Base-by-base conservation (phyloP, 1,140 invertebrate genomes). In the Heliconius hewitsoni region DNA sequence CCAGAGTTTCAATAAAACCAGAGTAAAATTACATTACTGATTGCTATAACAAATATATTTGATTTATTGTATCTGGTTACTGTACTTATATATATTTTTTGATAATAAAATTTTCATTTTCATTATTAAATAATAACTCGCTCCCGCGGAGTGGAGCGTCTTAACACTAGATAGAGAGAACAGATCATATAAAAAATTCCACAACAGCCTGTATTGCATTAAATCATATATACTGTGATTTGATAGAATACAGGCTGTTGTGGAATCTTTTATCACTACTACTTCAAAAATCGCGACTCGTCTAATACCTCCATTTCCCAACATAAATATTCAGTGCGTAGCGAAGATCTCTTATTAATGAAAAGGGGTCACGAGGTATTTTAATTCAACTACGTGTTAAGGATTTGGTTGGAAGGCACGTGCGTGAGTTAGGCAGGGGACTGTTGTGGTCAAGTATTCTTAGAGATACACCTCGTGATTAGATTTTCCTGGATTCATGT, bases 311-410 rank as follows among this genome's bases (percentile, higher is more conserved):
- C 81, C n/a, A 79, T 82, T 87, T 46, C 66, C 73, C 72, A 71
- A 75, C 88, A 94, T 94, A 94, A 92, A 94, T 94, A 94, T 94
- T 94, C 91, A 93, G 88, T 82, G 84, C 85, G 87, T 86, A 89
- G 85, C 87, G 85, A 92, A 92, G 91, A 94, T 94, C 87, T 94
- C 93, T 90, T 94, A 93, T 92, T 94, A 94, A 94, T 94, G 93
- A 93, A 93, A 94, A 94, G 93, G 93, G 93, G 91, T 94, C 91
- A 91, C 89, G 84, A 91, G 93, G 91, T 91, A 94, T 94, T 94
- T 94, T 94, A 94, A 93, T 93, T 94, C 91, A 94, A 94, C 91
- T 94, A 93, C 93, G 91, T 94, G 93, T 90, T 91, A 88, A 91
- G 92, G 91, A 89, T 92, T 89, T 89, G 81, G 82, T 77, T 87